Conservation (phyloP, 92 coral and sea anemone species). For the Epizoanthus fatuus region DNA sequence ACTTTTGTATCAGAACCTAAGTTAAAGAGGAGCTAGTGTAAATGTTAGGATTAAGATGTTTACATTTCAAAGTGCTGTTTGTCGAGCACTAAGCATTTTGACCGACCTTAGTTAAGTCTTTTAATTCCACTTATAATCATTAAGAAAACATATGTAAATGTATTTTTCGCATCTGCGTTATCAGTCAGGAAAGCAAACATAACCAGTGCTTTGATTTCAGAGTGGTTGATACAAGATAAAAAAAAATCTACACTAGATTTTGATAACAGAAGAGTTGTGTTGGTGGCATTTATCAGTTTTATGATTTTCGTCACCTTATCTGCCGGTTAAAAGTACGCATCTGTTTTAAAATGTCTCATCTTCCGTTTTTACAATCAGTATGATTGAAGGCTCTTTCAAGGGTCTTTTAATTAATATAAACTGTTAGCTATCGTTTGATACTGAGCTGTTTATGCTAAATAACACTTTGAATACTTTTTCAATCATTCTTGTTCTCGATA, state of each 20-base stretch:
- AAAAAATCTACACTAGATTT: not conserved
- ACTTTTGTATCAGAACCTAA: not conserved
- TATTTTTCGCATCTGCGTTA: not conserved
- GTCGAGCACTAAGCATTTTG: not conserved
- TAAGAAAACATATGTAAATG: not conserved
- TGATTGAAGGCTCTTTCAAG: too few relatives aligned
- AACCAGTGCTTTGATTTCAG: not conserved
- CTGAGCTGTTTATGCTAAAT: too few relatives aligned
- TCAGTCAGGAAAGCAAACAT: conserved; percentile 7
- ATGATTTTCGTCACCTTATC: conserved; percentile 1
- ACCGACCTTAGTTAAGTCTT: not conserved
- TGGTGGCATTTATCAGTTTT: not conserved
- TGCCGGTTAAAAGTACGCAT: not conserved
- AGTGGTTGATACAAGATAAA: not conserved
- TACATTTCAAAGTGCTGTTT: not conserved
- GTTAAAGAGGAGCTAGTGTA: not conserved
- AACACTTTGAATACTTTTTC: too few relatives aligned
- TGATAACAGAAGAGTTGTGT: not conserved
- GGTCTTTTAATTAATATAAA: too few relatives aligned
- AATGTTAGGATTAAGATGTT: not conserved
- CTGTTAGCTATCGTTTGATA: too few relatives aligned
- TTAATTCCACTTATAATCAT: conserved; percentile 7
- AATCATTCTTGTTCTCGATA: too few relatives aligned
- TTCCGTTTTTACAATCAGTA: conserved; percentile 19
- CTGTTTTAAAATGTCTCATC: conserved; percentile 36